Percentiles rank a stretch among this genome's conserved stretches.
phyloP scores from a whole-genome alignment of 1,140 invertebrate genomes.

The Bicyclus anynana region DNA sequence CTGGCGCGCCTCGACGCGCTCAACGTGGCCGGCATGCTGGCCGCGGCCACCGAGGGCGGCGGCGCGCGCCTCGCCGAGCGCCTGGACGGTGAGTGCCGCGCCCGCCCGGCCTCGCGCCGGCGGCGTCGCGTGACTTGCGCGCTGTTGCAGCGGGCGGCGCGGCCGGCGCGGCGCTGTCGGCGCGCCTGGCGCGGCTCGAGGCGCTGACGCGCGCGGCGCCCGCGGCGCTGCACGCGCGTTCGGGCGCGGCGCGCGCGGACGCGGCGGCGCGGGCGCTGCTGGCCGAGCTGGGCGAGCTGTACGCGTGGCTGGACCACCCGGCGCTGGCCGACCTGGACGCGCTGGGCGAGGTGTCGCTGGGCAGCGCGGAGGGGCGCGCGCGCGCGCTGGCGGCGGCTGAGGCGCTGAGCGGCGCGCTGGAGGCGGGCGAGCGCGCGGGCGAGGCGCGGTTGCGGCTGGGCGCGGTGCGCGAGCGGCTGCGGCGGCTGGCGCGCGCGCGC shows the following conservation, averaged over 20 bases:
- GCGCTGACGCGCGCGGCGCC: conserved; percentile 38
- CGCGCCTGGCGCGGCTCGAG: conserved; percentile 28
- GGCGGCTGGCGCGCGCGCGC: conserved; percentile 89
- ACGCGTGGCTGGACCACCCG: conserved; percentile 47
- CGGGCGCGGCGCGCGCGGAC: conserved; percentile 48
- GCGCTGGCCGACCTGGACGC: conserved; percentile 43
- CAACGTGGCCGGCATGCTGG: conserved; percentile 63
- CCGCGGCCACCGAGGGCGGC: conserved; percentile 56
- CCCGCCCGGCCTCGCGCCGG: neutral
- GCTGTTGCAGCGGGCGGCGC: conserved; percentile 18
- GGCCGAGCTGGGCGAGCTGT: conserved; percentile 36
- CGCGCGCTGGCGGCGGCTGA: conserved; percentile 89
- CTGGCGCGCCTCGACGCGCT: conserved; percentile 55
- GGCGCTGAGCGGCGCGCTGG: conserved; percentile 87
- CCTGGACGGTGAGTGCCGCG: conserved; percentile 29
- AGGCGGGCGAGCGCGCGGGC: conserved; percentile 52
- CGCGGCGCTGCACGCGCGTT: conserved; percentile 35
- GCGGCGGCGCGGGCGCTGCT: conserved; percentile 41
- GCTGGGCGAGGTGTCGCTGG: conserved; percentile 73
- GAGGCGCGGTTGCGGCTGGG: conserved; percentile 54
- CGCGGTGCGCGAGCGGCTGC: conserved; percentile 93
- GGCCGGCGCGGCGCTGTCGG: conserved; percentile 31
- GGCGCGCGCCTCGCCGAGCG: conserved; percentile 44
- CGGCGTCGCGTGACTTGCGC: neutral
- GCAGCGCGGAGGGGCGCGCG: conserved; percentile 84